Base-by-base conservation (phyloP, 2,888 invertebrate species). In the Cerastoderma edule region DNA sequence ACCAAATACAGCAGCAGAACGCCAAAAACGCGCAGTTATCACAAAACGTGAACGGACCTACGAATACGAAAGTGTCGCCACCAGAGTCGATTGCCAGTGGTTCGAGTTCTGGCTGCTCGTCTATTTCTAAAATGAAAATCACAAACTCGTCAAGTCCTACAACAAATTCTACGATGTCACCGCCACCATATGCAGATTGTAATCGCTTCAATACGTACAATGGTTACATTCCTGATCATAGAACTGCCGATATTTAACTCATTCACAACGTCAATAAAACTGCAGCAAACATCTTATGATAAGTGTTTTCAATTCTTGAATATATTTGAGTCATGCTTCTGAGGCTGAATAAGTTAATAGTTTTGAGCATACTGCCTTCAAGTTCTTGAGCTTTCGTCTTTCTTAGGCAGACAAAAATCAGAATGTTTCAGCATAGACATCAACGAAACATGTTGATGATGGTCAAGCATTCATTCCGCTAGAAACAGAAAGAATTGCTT, bases 81-180 rank as follows among this genome's bases (percentile, higher is more conserved):
- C 89, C 91, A 6, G 90, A 88, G 24, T 91, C 91, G 22, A 85
- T 89, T 22, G 88, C 89, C 53, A 91, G 91, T 83, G 88, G 89
- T 68, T 91, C 91, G 35, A 91, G 90, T 80, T 87, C 87, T 24
- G 85, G 84, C 22, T 85, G 84, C 32, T 85, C 84, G 13, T 83
- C 84, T 1, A 67, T 75, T 27, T 73, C 77, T 53, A 85, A 85
- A 68, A 71, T 72, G 66, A 85, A 85, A 73, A 30, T 77, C 6
- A 66, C 69, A 33, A 80, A 80, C 69, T 75, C 83, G 56, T 78
- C 72, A 56, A 83, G 57, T 57, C 75, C 66, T 35, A 65, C 79
- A 67, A 82, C 75, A 63, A 82, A 73, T 67, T 68, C 72, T 39
- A 56, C 76, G 8, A 72, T 77, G 70, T 76, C 83, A 50, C 82